Percentiles rank a stretch among this genome's conserved stretches.
These are phyloP conservation scores for Ormyrus thymus DNA, from an alignment of 2,888 invertebrate genomes.

Conservation along the genomic window DNA sequence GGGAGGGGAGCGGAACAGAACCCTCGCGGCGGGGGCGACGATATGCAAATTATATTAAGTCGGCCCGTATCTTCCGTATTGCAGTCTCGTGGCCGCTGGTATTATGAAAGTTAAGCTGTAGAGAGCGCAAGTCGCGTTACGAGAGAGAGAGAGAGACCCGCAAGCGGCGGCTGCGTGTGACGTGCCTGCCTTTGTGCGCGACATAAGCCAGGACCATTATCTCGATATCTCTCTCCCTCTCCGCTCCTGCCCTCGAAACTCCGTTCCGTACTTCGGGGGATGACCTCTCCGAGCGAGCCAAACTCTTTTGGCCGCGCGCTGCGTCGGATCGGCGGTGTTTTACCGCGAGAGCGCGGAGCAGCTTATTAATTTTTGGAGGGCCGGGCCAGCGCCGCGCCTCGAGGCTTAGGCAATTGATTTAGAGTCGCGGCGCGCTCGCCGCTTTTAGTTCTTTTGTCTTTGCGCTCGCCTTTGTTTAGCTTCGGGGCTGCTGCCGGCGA, in stretches of 20 bases:
- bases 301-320: too few relatives aligned
- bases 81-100: constrained; percentile 64
- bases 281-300: too few relatives aligned
- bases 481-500: too few relatives aligned
- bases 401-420: too few relatives aligned
- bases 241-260: neutral
- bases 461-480: too few relatives aligned
- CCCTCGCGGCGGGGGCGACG: constrained; percentile 53
- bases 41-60: constrained; percentile 70
- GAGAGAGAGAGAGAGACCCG: constrained; percentile 50
- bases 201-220: constrained; percentile 64
- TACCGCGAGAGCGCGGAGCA: neutral
- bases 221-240: constrained; percentile 53
- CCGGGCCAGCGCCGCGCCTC: neutral
- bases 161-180: constrained; percentile 17
- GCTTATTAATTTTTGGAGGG: constrained; percentile 33
- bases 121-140: constrained; percentile 70
- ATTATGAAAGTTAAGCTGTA: constrained; percentile 72
- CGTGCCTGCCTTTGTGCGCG: constrained; percentile 59
- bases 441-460: too few relatives aligned
- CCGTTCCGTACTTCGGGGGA: too few relatives aligned
- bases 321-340: neutral
- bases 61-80: constrained; percentile 65
- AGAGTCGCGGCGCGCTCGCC: too few relatives aligned
- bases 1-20: constrained; percentile 7